Evolutionary conservation across 2,113 vertebrate species (phyloP), one percentile per base, ranked within the genome.

Genomic region (Lates calcarifer): DNA sequence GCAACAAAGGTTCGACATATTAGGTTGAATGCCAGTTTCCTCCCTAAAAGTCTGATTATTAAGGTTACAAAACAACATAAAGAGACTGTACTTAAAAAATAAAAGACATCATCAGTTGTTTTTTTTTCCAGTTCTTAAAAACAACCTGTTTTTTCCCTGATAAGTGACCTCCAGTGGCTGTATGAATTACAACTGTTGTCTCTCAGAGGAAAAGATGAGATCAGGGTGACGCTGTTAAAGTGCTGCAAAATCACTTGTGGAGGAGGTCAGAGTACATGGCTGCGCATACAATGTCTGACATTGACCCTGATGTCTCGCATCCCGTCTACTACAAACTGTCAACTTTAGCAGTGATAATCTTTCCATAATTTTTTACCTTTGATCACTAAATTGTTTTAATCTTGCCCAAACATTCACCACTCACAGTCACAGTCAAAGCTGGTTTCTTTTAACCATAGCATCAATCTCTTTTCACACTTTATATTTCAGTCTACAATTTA

Each of bases 21-120:
- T 39, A 37, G 13, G 24, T 15, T 53, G 69, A 47, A 77, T 58
- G 41, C 17, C 71, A 61, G 79, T 83, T 62, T 47, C 11, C 35
- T 15, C 33, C 53, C 22, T 15, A 39, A 18, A 65, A 14, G 24
- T 28, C 14, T 43, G 62, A 45, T 43, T 24, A 43, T 20, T 4
- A 11, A 1, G 14, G 43, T 28, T 41, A 43, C 37, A 28, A 14
- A 26, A 64, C 24, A 60, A 60, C 29, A 60, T 60, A 20, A 31
- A 31, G 17, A 6, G 4, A 45, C 43, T 45, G 43, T 45, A 14
- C 14, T 2, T 45, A 39, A 39, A 39, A 10, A 10, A 2, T 3
- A 45, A 45, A 17, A 17, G 43, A 17, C 43, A 45, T 14, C 43
- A 17, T 18, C 17, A 15, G 17, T 45, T 18, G 13, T 45, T n/a